Percentiles rank a stretch among this genome's conserved stretches.
Conservation (phyloP, 2,113 vertebrate species). For the Galemys pyrenaicus region DNA sequence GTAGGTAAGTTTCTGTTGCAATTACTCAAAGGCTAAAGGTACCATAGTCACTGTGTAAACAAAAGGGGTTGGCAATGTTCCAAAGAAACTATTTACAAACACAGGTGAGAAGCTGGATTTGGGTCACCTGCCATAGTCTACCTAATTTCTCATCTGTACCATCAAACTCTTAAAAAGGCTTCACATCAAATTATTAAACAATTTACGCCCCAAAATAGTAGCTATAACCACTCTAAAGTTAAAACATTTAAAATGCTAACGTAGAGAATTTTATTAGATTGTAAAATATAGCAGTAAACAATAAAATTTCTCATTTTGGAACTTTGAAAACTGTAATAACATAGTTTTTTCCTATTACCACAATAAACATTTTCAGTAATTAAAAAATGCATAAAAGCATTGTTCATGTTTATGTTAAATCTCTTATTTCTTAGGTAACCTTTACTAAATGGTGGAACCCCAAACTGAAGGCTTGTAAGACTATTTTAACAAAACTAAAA, state of each 20-base stretch:
- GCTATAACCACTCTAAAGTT: neutral
- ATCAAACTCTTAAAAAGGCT: slow-evolving; percentile 32
- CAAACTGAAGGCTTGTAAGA: slow-evolving; percentile 14
- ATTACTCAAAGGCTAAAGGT: neutral
- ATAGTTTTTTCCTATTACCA: neutral
- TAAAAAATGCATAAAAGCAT: slow-evolving; percentile 5
- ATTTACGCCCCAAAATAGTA: neutral
- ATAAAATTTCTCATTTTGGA: neutral
- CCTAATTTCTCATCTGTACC: neutral
- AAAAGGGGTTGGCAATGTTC: neutral
- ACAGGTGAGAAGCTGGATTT: neutral
- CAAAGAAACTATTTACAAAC: neutral
- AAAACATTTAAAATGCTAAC: neutral
- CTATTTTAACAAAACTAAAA: slow-evolving; percentile 29
- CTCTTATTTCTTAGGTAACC: neutral
- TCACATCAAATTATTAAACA: neutral
- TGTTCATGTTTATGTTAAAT: neutral
- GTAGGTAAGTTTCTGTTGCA: neutral
- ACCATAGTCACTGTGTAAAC: neutral
- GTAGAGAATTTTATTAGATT: slow-evolving; percentile 20
- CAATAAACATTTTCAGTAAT: slow-evolving; percentile 10
- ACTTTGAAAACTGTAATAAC: neutral
- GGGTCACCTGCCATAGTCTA: neutral
- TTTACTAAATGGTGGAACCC: slow-evolving; percentile 40
- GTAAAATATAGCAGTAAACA: slow-evolving; percentile 7